Base-by-base conservation (phyloP, 92 coral and sea anemone species). In the Epizoanthus rinbou region DNA sequence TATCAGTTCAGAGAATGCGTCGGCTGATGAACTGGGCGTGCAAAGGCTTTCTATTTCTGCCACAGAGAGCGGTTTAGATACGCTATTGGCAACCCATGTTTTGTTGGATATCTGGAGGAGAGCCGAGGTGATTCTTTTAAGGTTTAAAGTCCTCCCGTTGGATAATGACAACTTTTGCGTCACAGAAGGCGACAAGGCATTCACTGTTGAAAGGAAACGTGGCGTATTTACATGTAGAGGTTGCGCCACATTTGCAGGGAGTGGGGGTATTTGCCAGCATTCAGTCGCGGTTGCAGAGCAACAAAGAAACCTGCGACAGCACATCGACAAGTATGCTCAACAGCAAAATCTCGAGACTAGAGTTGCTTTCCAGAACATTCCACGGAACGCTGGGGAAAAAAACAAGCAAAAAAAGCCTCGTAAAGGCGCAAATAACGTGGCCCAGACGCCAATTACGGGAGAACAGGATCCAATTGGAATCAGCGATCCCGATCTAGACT, bases 401-500 rank as follows among this genome's bases (percentile, higher is more conserved):
- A 80, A 35, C 22, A 80, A 64, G 15, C 59, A 80, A 16, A 80
- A 68, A 41, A 80, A 78, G 4, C 83, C 83, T 11, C 71, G 69
- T 14, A 62, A 43, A 78, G 83, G 83, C 13, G 57, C 69, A 78
- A 78, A 78, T 24, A 80, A 80, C 84, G 33, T 63, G 16, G 41
- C 41, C 35, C 84, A 79, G 73, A 22, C 39, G 23, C 84, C 73
- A 19, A 56, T 62, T 15, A 66, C 73, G 14, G 58, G 37, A 52
- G 72, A 62, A 37, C 16, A 5, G 3, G 73, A 63, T 80, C 84
- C 84, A 37, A 28, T 24, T 64, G 53, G 74, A 17, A 23, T 45
- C 16, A 47, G 53, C 21, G 84, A 74, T 84, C 83, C 87, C 5
- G 87, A 84, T 75, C 84, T 75, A 1, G 83, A 84, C 47, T 15